Evolutionary conservation across 2,797 vertebrate genomes (phyloP).

Genomic region (Micropoecilia bifurca): DNA sequence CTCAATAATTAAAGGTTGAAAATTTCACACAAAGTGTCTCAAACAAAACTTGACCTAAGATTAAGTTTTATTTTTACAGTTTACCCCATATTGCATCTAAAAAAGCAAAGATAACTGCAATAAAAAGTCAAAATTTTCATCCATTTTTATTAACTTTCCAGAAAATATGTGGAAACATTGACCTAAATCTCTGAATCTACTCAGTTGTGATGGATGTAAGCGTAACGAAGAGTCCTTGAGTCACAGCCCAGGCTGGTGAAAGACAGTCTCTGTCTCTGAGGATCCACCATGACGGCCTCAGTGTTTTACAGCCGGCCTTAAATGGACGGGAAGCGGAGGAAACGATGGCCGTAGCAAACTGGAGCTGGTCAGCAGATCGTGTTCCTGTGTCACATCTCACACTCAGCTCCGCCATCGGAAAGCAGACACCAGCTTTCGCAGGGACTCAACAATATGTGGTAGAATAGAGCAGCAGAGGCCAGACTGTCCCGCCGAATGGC

Average conservation of each 20-base stretch:
- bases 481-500: constrained; percentile 9
- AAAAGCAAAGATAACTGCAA: background rate
- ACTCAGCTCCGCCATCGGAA: constrained; percentile 56
- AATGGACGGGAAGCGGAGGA: constrained; percentile 44
- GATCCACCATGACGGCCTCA: constrained; percentile 51
- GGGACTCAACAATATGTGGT: constrained; percentile 46
- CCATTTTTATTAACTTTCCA: background rate
- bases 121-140: background rate
- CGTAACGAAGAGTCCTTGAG: constrained; percentile 26
- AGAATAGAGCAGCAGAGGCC: constrained; percentile 44
- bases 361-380: constrained; percentile 28
- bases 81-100: background rate
- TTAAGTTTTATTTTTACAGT: background rate
- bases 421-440: constrained; percentile 38
- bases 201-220: constrained; percentile 22
- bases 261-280: constrained; percentile 69
- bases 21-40: background rate
- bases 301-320: constrained; percentile 40
- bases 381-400: constrained; percentile 65
- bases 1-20: background rate
- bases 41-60: background rate
- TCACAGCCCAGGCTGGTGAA: constrained; percentile 65
- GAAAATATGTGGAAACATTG: constrained; percentile 12
- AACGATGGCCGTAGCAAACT: constrained; percentile 29
- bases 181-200: constrained; percentile 18